These are phyloP conservation scores for Mylabris phalerata DNA, from an alignment of 1,140 invertebrate species.

Conservation along the genomic window DNA sequence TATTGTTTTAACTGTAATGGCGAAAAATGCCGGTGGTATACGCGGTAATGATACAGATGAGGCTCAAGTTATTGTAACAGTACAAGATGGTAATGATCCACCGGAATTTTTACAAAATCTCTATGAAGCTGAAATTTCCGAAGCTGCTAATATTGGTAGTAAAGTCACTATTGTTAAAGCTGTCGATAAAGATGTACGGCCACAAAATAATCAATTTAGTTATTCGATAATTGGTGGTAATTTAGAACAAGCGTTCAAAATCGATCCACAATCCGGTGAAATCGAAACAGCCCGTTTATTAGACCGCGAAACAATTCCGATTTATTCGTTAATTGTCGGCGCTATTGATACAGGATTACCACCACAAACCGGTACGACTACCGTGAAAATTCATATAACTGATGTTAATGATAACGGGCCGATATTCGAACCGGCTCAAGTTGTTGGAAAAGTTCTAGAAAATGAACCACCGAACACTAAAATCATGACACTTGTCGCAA, in stretches of 20 bases:
- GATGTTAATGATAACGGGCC: slow-evolving; percentile 95
- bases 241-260: slow-evolving; percentile 72
- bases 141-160: slow-evolving; percentile 66
- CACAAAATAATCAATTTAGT: slow-evolving; percentile 86
- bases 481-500: slow-evolving; percentile 77
- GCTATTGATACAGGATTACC: slow-evolving; percentile 84
- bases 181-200: slow-evolving; percentile 82
- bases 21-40: slow-evolving; percentile 90
- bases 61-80: slow-evolving; percentile 85
- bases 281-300: slow-evolving; percentile 68
- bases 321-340: slow-evolving; percentile 76
- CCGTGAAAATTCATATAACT: slow-evolving; percentile 65
- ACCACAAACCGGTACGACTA: slow-evolving; percentile 80
- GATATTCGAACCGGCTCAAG: slow-evolving; percentile 62
- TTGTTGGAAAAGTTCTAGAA: slow-evolving; percentile 73
- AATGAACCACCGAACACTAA: slow-evolving; percentile 80
- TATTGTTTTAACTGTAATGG: slow-evolving; percentile 84
- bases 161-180: slow-evolving; percentile 75
- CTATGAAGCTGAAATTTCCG: slow-evolving; percentile 72
- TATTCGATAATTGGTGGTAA: slow-evolving; percentile 87
- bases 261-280: slow-evolving; percentile 79
- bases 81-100: slow-evolving; percentile 93
- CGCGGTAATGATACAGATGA: slow-evolving; percentile 92
- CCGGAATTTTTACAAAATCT: slow-evolving; percentile 75
- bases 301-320: slow-evolving; percentile 73